phyloP scores from a whole-genome alignment of 35 echinoderm and acorn worm species.

The Strongylocentrotus purpuratus region DNA sequence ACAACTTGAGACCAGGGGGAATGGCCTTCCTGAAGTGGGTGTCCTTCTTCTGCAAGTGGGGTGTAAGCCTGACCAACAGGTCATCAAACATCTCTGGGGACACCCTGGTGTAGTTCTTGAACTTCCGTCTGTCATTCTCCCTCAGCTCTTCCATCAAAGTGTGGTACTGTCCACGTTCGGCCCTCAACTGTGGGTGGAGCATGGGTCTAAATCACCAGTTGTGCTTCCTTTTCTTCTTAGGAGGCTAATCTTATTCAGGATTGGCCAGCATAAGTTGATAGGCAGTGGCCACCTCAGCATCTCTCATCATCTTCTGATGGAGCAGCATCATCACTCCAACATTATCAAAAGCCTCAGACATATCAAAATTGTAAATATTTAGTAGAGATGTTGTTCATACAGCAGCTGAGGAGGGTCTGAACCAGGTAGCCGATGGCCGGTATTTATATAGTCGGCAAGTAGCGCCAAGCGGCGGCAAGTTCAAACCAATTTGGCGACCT shows the following conservation, averaged over 20 bases:
- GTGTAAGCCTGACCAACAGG: too few relatives aligned
- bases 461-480: slow-evolving; percentile 46
- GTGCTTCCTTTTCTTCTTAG: slow-evolving; percentile 25
- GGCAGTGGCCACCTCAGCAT: slow-evolving; percentile 29
- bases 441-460: slow-evolving; percentile 40
- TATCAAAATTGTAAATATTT: slow-evolving; percentile 54
- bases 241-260: slow-evolving; percentile 28
- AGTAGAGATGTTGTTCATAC: slow-evolving; percentile 40
- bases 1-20: slow-evolving; percentile 26
- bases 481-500: slow-evolving; percentile 53
- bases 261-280: slow-evolving; percentile 20
- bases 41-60: too few relatives aligned
- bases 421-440: slow-evolving; percentile 16
- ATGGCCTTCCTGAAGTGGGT: too few relatives aligned
- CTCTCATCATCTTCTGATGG: slow-evolving; percentile 30
- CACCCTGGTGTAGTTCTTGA: too few relatives aligned
- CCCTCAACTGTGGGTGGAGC: slow-evolving; percentile 20
- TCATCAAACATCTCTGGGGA: too few relatives aligned
- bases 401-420: slow-evolving; percentile 19
- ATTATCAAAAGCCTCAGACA: slow-evolving; percentile 32
- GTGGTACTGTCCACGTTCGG: slow-evolving; percentile 23
- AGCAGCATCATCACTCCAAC: slow-evolving; percentile 18
- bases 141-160: too few relatives aligned
- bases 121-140: too few relatives aligned
- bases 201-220: slow-evolving; percentile 20